phyloP scores from a whole-genome alignment of 2,113 vertebrate genomes.

The Phocoena phocoena region DNA sequence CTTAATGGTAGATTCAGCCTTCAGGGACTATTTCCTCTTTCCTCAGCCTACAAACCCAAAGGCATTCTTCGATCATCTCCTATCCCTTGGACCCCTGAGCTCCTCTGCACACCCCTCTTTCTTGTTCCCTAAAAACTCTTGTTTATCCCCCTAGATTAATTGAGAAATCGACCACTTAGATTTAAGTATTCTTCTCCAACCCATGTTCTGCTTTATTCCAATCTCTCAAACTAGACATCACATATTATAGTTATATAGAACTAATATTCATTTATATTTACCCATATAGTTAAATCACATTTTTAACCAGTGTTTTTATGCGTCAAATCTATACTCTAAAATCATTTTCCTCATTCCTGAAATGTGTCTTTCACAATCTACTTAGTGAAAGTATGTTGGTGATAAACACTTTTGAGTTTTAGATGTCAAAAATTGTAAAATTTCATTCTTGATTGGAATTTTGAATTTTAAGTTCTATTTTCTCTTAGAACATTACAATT shows the following conservation, averaged over 20 bases:
- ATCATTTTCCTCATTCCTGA: not conserved
- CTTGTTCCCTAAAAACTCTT: not conserved
- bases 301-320: not conserved
- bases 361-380: not conserved
- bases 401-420: not conserved
- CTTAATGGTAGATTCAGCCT: not conserved
- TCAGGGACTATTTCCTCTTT: not conserved
- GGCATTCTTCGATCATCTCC: not conserved
- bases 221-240: not conserved
- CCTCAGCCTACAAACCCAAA: not conserved
- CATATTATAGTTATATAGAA: not conserved
- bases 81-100: fast-evolving
- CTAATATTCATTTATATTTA: not conserved
- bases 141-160: not conserved
- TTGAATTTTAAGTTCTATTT: slow-evolving; percentile 10
- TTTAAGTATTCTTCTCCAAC: not conserved
- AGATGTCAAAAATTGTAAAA: not conserved
- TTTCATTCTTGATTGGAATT: not conserved
- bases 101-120: not conserved
- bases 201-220: not conserved
- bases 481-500: not conserved
- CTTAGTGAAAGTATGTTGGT: not conserved
- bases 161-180: not conserved
- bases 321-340: not conserved
- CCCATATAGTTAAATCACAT: not conserved